A percentile compares a stretch with the other conserved stretches of the same genome.
Conservation (phyloP, 2,113 vertebrate species). For the Furnarius figulus region DNA sequence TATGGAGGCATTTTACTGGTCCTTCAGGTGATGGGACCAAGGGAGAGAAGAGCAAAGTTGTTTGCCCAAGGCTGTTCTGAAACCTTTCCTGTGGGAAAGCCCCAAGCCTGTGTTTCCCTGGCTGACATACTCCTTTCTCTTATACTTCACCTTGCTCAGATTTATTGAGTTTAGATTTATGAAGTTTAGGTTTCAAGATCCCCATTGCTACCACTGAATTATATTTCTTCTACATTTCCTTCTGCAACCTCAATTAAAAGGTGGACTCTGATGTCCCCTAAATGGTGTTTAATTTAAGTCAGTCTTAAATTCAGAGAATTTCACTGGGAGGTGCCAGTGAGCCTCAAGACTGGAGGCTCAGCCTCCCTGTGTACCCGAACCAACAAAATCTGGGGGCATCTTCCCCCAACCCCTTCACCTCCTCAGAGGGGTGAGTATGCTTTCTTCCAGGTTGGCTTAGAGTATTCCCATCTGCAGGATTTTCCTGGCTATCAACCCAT, state of each 20-base stretch:
- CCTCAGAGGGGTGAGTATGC: not conserved
- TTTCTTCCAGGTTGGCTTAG: not conserved
- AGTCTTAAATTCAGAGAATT: not conserved
- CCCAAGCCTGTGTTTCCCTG: not conserved
- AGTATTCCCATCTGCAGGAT: not conserved
- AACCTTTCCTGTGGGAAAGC: not conserved
- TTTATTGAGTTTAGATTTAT: not conserved
- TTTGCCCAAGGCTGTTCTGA: not conserved
- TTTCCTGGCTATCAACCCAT: not conserved
- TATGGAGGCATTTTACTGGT: not conserved
- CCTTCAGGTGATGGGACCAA: not conserved
- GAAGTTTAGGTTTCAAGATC: not conserved
- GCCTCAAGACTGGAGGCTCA: not conserved
- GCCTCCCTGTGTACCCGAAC: not conserved
- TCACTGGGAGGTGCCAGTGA: not conserved
- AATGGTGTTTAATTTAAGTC: not conserved
- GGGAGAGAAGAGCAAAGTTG: accelerated
- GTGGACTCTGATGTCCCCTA: not conserved
- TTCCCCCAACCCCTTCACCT: not conserved
- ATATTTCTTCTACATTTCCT: not conserved
- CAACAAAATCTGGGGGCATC: not conserved
- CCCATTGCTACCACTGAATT: accelerated
- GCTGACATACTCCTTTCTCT: not conserved
- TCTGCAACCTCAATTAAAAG: not conserved
- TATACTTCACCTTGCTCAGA: not conserved